These are phyloP conservation scores for Eurystomus glaucurus DNA, from an alignment of 2,797 vertebrate species.

Conservation along the genomic window DNA sequence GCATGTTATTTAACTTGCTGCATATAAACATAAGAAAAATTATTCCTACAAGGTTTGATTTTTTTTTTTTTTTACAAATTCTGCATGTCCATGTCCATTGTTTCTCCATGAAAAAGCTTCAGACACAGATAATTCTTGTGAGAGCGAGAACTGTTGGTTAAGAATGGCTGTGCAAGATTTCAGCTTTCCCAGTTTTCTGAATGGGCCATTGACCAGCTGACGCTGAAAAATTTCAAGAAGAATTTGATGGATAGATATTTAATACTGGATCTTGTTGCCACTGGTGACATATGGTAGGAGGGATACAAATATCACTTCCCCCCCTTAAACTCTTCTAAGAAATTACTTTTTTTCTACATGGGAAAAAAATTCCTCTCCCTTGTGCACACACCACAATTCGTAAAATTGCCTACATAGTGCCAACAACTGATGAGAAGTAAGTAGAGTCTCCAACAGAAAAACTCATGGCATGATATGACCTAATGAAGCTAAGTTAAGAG, in stretches of 20 bases:
- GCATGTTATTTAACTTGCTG: neutral
- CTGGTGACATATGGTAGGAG: conserved; percentile 61
- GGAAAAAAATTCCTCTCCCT: neutral
- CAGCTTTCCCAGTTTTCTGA: conserved; percentile 46
- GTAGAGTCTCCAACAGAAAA: conserved; percentile 23
- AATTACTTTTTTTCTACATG: neutral
- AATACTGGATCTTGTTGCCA: conserved; percentile 34
- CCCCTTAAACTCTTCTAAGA: neutral
- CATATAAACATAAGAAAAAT: neutral
- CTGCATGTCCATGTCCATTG: no score
- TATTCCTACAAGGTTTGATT: fast-evolving
- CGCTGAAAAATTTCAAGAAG: conserved; percentile 23
- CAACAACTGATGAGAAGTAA: conserved; percentile 64
- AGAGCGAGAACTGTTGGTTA: neutral
- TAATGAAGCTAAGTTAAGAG: conserved; percentile 74
- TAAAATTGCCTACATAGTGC: conserved; percentile 67
- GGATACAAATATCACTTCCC: conserved; percentile 10
- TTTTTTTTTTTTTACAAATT: neutral
- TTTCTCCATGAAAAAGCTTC: neutral
- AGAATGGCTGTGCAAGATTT: neutral
- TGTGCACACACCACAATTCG: neutral
- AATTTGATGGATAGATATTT: conserved; percentile 61
- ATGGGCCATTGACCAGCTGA: conserved; percentile 51
- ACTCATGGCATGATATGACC: conserved; percentile 48
- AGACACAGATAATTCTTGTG: neutral